Base-by-base conservation (phyloP, 2,113 vertebrate species). In the Catharus minimus region DNA sequence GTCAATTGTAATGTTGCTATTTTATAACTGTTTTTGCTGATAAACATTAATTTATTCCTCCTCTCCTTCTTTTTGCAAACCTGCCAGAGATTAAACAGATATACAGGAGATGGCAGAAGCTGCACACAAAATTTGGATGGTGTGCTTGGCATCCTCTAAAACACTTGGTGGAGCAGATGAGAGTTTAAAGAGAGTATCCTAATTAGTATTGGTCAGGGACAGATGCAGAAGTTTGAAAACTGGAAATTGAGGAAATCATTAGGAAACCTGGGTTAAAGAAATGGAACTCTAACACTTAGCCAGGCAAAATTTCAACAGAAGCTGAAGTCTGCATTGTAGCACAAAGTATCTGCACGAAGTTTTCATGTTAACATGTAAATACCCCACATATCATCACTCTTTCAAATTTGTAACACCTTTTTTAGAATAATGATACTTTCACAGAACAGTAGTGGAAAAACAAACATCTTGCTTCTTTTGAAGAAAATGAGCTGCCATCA, bases 61-160 rank as follows among this genome's bases (percentile, higher is more conserved):
- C 27, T 46, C 5, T 75, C 21, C 43, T 38, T 26, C 14, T 53
- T 73, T 84, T 65, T 69, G 14, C 46, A 83, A 52, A 77, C 38
- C 17, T 88, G 36, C 38, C 38, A 88, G 68, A 93, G 36, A 83
- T 86, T 88, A 92, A 94, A 60, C 52, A 80, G 64, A 69, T 92
- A 88, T 57, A 95, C 92, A 95, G 88, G 88, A 95, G 93, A 46
- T 94, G 95, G 94, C 94, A 95, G 90, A 95, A 95, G 80, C 38
- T 77, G 92, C 86, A 88, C 86, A 88, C 33, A 91, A 64, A 91
- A 83, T 90, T 77, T 88, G 66, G 75, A 60, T n/a, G 53, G 20
- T 53, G n/a, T 81, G 38, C 61, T 83, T 90, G 82, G 41, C 38
- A 90, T 30, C 6, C n/a, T 86, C 66, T 92, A 77, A 93, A 95